Evolutionary conservation across 2,113 vertebrate species (phyloP).

Genomic region (Chaenogobius annularis): DNA sequence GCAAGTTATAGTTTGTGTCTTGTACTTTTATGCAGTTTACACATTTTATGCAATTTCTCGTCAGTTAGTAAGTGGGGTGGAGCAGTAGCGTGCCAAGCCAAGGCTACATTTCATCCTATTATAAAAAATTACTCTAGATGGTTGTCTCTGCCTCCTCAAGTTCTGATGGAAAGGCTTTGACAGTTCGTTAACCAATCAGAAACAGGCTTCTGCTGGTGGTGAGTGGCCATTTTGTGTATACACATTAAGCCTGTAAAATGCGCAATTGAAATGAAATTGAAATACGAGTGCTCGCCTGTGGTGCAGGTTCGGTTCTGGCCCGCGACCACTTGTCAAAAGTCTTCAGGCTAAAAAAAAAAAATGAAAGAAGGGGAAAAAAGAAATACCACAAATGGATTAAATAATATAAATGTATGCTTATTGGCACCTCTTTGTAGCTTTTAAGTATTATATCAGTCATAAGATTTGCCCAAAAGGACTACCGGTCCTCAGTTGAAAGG

Average conservation of each 20-base stretch:
- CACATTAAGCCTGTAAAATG: not conserved
- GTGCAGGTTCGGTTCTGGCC: too few relatives aligned
- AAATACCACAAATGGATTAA: too few relatives aligned
- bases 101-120: not conserved
- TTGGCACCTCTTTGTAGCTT: too few relatives aligned
- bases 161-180: not conserved
- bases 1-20: not conserved
- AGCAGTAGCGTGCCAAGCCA: not conserved
- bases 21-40: not conserved
- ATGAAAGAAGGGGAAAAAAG: too few relatives aligned
- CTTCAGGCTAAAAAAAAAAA: too few relatives aligned
- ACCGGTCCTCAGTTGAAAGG: too few relatives aligned
- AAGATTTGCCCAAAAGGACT: too few relatives aligned
- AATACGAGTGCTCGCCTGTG: not conserved
- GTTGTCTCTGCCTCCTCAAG: too few relatives aligned
- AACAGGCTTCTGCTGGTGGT: not conserved
- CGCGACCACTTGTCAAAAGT: too few relatives aligned
- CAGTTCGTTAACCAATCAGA: too few relatives aligned
- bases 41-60: not conserved
- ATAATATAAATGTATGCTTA: too few relatives aligned
- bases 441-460: too few relatives aligned
- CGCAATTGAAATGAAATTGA: not conserved
- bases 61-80: not conserved
- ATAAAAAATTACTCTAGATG: not conserved
- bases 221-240: not conserved